phyloP scores from a whole-genome alignment of 2,113 vertebrate genomes.

The Nesoenas mayeri region DNA sequence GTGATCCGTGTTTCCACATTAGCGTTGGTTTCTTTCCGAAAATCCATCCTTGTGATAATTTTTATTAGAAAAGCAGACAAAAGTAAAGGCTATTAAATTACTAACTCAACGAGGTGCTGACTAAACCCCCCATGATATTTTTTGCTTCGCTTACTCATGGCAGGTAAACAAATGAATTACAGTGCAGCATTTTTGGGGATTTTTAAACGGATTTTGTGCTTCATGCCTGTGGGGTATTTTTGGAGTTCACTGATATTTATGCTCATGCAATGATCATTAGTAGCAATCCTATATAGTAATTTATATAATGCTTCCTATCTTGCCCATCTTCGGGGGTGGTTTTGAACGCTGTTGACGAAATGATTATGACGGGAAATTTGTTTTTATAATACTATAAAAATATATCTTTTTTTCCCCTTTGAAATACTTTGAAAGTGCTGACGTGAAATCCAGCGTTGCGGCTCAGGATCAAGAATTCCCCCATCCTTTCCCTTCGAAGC shows the following conservation, averaged over 20 bases:
- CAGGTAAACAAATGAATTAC: neutral
- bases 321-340: neutral
- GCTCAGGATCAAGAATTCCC: neutral
- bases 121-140: neutral
- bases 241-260: neutral
- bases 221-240: neutral
- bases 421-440: neutral
- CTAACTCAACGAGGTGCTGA: neutral
- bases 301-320: neutral
- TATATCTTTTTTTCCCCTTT: neutral
- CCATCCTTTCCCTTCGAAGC: neutral
- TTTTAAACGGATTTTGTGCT: neutral
- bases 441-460: fast-evolving
- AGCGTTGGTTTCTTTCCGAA: neutral
- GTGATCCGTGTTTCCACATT: neutral
- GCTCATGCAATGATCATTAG: neutral
- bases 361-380: neutral
- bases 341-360: fast-evolving
- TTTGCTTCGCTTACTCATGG: neutral
- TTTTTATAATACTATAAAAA: neutral
- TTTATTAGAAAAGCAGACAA: neutral
- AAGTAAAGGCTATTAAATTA: neutral
- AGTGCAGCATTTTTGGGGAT: neutral
- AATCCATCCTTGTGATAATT: neutral
- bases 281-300: neutral